Percentiles rank a stretch among this genome's conserved stretches.
Conservation (phyloP, 23 tunicate genomes). For the Halocynthia aurantium region DNA sequence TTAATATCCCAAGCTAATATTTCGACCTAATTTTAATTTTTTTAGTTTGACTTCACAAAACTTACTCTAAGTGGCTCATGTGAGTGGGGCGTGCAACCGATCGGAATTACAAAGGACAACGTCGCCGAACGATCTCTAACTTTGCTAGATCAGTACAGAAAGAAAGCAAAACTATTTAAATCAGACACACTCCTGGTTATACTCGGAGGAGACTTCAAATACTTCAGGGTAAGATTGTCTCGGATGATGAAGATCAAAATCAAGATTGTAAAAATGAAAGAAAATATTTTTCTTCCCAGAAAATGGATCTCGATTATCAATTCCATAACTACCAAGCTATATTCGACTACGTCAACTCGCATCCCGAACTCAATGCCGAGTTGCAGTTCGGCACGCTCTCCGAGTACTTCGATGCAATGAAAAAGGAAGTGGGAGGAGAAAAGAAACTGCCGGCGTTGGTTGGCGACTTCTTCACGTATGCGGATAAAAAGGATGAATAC, state of each 20-base stretch:
- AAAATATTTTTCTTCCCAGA: conserved; percentile 10
- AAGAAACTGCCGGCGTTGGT: conserved; percentile 59
- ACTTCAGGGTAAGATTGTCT: neutral
- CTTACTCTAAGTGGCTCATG: conserved; percentile 4
- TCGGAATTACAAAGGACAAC: neutral
- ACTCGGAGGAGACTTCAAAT: neutral
- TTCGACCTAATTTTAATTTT: neutral
- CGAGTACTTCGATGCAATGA: conserved; percentile 91
- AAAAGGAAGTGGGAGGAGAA: conserved; percentile 65
- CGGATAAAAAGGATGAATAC: conserved; percentile 94
- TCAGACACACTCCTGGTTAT: neutral
- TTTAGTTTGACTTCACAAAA: neutral
- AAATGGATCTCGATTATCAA: conserved; percentile 60
- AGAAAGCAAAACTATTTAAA: conserved; percentile 3
- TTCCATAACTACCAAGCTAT: conserved; percentile 75
- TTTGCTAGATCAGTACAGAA: neutral
- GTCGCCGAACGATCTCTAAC: neutral
- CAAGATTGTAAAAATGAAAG: no score
- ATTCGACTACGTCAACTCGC: conserved; percentile 65
- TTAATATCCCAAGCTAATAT: neutral
- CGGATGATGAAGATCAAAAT: no score
- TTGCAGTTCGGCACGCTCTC: conserved; percentile 79
- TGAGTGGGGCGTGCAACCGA: conserved; percentile 5
- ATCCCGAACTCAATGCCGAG: conserved; percentile 85
- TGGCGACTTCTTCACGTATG: conserved; percentile 98